phyloP scores from a whole-genome alignment of 2,797 vertebrate genomes.

The Pempheris klunzingeri region DNA sequence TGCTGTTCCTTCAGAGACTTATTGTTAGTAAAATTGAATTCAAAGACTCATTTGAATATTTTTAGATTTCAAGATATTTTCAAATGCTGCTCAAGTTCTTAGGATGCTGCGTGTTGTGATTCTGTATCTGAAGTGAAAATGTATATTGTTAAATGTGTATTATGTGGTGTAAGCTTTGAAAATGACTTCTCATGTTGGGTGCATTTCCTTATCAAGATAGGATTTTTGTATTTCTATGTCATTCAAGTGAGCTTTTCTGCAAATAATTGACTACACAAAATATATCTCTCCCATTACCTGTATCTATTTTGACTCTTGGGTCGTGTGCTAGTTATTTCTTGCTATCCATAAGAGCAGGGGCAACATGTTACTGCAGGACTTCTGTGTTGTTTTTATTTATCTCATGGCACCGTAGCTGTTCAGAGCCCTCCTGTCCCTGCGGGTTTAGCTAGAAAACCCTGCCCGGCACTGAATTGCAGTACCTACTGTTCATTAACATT shows the following conservation, averaged over 20 bases:
- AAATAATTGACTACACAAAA: conserved; percentile 13
- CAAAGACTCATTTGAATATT: background rate
- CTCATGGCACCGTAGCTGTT: conserved; percentile 8
- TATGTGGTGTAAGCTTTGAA: background rate
- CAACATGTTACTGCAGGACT: background rate
- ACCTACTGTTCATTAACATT: conserved; percentile 83
- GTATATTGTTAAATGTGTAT: background rate
- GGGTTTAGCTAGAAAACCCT: conserved; percentile 51
- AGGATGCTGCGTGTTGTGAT: background rate
- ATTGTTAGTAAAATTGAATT: background rate
- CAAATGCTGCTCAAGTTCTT: background rate
- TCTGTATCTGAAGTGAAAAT: background rate
- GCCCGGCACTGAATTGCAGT: conserved; percentile 58
- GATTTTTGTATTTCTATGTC: background rate
- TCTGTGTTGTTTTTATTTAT: conserved; percentile 30
- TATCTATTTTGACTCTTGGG: background rate
- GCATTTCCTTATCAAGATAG: background rate
- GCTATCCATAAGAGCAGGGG: background rate
- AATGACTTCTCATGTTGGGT: background rate
- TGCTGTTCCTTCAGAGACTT: background rate
- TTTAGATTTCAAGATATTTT: background rate
- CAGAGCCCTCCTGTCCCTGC: conserved; percentile 37
- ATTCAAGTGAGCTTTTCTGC: background rate
- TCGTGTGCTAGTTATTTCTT: background rate
- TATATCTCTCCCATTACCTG: background rate